Evolutionary conservation across 1,140 invertebrate species (phyloP).

Genomic region (Drosophila sulfurigaster): DNA sequence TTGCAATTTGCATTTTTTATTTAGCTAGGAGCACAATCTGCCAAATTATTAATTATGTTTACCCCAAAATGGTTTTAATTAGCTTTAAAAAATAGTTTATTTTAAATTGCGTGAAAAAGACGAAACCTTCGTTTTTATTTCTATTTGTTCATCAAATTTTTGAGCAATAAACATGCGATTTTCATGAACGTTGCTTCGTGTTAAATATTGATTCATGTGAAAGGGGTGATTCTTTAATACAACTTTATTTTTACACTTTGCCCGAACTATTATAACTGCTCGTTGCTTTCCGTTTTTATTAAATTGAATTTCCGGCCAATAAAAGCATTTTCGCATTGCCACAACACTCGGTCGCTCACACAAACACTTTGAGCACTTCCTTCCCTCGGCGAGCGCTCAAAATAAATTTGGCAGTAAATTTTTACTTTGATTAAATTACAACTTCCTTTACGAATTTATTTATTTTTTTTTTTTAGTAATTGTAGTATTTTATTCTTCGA

Average conservation of each 20-base stretch:
- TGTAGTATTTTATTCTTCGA: not conserved
- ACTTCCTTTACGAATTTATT: conserved; percentile 32
- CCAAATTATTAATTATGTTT: too few species aligned
- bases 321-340: conserved; percentile 17
- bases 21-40: too few species aligned
- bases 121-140: too few species aligned
- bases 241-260: conserved; percentile 24
- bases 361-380: conserved; percentile 21
- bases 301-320: conserved; percentile 27
- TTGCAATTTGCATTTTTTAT: too few species aligned
- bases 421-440: conserved; percentile 35
- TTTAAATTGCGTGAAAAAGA: too few species aligned
- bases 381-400: conserved; percentile 9
- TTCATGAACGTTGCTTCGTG: not conserved
- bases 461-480: not conserved
- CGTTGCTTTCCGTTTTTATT: conserved; percentile 35
- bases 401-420: conserved; percentile 29
- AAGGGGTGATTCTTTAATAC: not conserved
- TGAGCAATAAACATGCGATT: not conserved
- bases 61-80: too few species aligned
- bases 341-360: conserved; percentile 15
- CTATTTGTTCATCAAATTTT: too few species aligned
- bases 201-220: not conserved
- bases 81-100: too few species aligned
- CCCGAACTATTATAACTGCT: conserved; percentile 27